Percentiles rank a stretch among this genome's conserved stretches.
These are phyloP conservation scores for Trididemnum nubilum DNA, from an alignment of 23 tunicate species.

Conservation along the genomic window DNA sequence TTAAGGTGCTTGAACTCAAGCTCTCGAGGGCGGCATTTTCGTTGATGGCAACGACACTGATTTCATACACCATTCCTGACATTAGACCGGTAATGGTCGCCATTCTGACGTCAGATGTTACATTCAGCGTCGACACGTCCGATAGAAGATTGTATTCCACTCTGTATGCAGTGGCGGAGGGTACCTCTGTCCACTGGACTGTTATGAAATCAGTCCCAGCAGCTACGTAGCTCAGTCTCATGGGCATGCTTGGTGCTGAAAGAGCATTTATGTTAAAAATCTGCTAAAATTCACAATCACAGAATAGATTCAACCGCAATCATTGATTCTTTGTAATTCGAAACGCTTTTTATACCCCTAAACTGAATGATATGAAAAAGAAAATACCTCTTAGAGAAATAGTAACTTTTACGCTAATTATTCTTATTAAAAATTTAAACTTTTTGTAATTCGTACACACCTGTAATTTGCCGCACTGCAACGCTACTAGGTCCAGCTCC, in stretches of 20 bases:
- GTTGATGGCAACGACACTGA: conserved; percentile 46
- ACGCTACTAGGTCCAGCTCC: no score
- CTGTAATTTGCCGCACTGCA: no score
- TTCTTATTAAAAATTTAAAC: no score
- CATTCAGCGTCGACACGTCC: neutral
- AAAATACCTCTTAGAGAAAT: no score
- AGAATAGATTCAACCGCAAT: no score
- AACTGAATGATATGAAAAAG: no score
- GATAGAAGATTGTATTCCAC: neutral
- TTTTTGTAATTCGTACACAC: no score
- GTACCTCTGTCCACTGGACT: conserved; percentile 27
- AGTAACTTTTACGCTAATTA: no score
- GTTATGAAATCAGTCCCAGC: conserved; percentile 11
- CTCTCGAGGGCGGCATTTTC: conserved; percentile 14
- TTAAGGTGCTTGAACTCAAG: neutral
- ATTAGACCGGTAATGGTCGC: conserved; percentile 16
- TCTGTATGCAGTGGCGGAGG: conserved; percentile 33
- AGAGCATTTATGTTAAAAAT: no score
- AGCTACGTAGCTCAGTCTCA: neutral
- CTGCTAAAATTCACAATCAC: no score
- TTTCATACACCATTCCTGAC: conserved; percentile 38
- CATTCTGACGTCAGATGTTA: neutral
- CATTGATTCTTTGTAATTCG: no score
- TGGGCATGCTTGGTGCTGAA: conserved; percentile 50
- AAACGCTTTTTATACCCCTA: no score